These are phyloP conservation scores for Drosophila glabriapex DNA, from an alignment of 2,888 invertebrate genomes.

Conservation along the genomic window DNA sequence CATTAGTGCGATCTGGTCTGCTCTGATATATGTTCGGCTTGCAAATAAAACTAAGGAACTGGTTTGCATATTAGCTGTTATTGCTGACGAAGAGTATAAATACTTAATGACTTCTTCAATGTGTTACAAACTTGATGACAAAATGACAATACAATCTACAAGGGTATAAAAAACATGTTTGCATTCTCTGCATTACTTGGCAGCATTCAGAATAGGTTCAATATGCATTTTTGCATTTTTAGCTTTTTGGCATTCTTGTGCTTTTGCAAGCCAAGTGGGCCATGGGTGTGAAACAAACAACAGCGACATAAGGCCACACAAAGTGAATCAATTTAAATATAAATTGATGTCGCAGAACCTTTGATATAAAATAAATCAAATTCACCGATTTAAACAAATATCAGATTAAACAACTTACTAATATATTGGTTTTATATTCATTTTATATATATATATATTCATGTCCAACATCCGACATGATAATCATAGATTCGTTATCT, in stretches of 20 bases:
- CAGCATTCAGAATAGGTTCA: conserved; percentile 35
- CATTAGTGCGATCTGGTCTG: too few species aligned
- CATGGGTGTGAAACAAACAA: conserved; percentile 39
- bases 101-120: neutral
- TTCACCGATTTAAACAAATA: neutral
- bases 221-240: conserved; percentile 39
- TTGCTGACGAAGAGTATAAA: neutral
- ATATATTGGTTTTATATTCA: neutral
- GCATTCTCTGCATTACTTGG: conserved; percentile 61
- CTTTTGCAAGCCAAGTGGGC: conserved; percentile 50
- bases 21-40: too few species aligned
- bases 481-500: neutral
- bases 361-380: neutral
- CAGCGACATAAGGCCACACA: conserved; percentile 1
- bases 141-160: neutral
- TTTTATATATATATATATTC: too few species aligned
- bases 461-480: too few species aligned
- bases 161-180: conserved; percentile 20
- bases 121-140: neutral
- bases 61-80: neutral
- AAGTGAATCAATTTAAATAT: conserved; percentile 33
- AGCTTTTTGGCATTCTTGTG: conserved; percentile 24
- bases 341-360: conserved; percentile 7
- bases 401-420: neutral
- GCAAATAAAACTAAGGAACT: neutral